Conservation (phyloP, 2,888 invertebrate species). For the Sesia apiformis region DNA sequence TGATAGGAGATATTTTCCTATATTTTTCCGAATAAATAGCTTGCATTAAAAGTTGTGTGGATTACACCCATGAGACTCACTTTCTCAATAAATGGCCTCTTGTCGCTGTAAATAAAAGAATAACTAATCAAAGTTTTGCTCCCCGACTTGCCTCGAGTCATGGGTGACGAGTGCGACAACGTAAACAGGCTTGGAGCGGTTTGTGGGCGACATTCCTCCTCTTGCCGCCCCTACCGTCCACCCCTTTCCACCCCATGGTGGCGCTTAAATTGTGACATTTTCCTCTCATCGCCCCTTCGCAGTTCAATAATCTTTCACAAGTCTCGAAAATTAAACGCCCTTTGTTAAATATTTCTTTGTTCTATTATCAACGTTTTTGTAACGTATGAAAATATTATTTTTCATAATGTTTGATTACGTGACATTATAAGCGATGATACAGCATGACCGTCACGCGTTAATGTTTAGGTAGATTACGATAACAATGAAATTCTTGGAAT, state of each 20-base stretch:
- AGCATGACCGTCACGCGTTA: not conserved
- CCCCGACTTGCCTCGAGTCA: constrained; percentile 41
- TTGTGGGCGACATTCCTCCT: constrained; percentile 20
- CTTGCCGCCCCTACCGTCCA: constrained; percentile 16
- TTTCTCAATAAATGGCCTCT: constrained; percentile 24
- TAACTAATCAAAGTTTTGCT: constrained; percentile 54
- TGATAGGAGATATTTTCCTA: not conserved
- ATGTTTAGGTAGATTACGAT: not conserved
- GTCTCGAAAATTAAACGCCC: constrained; percentile 37
- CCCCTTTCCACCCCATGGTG: constrained; percentile 9
- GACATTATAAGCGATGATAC: not conserved
- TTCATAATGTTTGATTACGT: not conserved
- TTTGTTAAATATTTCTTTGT: constrained; percentile 15
- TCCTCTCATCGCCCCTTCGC: constrained; percentile 43
- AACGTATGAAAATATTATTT: not conserved
- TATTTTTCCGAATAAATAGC: not conserved
- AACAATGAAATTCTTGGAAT: not conserved
- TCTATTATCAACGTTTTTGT: not conserved
- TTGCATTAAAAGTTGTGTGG: not conserved
- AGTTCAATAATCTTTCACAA: constrained; percentile 52
- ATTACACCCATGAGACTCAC: not conserved
- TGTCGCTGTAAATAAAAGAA: constrained; percentile 44
- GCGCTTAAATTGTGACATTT: constrained; percentile 58
- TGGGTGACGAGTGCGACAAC: constrained; percentile 44
- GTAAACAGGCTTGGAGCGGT: constrained; percentile 42